Base-by-base conservation (phyloP, 2,113 vertebrate genomes). In the Podiceps cristatus region DNA sequence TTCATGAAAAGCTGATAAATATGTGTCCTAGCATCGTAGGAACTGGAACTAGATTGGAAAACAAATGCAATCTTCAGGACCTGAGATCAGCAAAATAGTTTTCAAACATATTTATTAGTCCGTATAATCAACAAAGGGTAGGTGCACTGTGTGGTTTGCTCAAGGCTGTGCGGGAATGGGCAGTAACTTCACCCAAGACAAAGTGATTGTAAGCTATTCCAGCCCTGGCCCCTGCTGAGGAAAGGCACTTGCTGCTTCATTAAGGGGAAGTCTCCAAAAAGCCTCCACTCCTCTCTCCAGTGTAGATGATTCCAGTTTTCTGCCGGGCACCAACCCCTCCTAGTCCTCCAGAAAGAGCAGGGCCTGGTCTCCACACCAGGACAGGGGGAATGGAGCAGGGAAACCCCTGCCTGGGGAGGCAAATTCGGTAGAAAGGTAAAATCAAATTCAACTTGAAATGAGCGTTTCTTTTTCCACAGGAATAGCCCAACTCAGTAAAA, bases 221-320 rank as follows among this genome's bases (percentile, higher is more conserved):
- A 91, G 44, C 24, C 18, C 4, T 45, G 33, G 6, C 2, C 2
- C 5, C 66, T 73, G n/a, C 27, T 22, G 17, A 52, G 12, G 28
- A 69, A 60, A 82, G 22, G 24, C 15, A 19, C 24, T 42, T 47
- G 52, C 63, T 85, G 40, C 18, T 14, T 78, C 11, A n/a, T 60
- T n/a, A 64, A 74, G n/a, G 31, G 17, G 22, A 62, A 68, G 11
- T 17, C 23, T 77, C 35, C 9, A 72, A 64, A 71, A 58, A 45
- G 31, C 42, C 27, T 71, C 15, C 66, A 1, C 11, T 64, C 18
- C n/a, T 64, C 18, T 11, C 13, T 12, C 1, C 0, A 8, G 6
- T n/a, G 33, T 64, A 52, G 27, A 33, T 77, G 28, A 58, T 72
- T 64, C 25, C 44, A 31, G 16, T 31, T 66, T 28, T 45, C 58